phyloP scores from a whole-genome alignment of 2,888 invertebrate species.

The Phaedon cochleariae region DNA sequence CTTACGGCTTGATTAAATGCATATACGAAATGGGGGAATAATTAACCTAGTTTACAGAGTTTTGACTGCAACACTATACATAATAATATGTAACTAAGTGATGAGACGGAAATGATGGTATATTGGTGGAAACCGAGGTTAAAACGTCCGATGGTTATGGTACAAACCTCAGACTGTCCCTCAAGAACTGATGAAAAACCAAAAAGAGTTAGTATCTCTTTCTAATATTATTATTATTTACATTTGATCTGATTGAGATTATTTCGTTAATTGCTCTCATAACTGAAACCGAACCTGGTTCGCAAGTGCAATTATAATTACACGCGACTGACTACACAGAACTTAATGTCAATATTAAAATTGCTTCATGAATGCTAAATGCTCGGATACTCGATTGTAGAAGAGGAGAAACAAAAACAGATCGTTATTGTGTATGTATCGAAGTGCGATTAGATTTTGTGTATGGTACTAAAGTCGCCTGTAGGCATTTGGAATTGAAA shows the following conservation, averaged over 20 bases:
- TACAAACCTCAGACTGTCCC: too few species aligned
- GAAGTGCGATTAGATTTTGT: background rate
- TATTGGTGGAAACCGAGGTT: too few species aligned
- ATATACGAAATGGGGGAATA: background rate
- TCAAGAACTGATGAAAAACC: too few species aligned
- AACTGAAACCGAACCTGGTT: background rate
- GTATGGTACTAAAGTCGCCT: slow-evolving; percentile 14
- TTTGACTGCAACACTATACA: background rate
- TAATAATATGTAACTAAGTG: background rate
- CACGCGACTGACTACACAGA: background rate
- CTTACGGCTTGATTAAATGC: background rate
- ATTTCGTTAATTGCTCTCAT: too few species aligned
- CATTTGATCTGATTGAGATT: too few species aligned
- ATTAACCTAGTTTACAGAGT: background rate
- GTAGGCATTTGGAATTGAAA: slow-evolving; percentile 8
- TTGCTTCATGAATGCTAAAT: background rate
- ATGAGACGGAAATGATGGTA: too few species aligned
- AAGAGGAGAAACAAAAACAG: background rate
- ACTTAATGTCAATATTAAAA: background rate
- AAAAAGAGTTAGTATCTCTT: too few species aligned
- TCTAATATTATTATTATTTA: too few species aligned
- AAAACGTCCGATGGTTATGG: too few species aligned
- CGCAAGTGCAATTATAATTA: background rate
- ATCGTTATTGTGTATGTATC: background rate
- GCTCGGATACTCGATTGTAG: background rate